phyloP scores from a whole-genome alignment of 2,113 vertebrate species.

The Zosterops japonicus region DNA sequence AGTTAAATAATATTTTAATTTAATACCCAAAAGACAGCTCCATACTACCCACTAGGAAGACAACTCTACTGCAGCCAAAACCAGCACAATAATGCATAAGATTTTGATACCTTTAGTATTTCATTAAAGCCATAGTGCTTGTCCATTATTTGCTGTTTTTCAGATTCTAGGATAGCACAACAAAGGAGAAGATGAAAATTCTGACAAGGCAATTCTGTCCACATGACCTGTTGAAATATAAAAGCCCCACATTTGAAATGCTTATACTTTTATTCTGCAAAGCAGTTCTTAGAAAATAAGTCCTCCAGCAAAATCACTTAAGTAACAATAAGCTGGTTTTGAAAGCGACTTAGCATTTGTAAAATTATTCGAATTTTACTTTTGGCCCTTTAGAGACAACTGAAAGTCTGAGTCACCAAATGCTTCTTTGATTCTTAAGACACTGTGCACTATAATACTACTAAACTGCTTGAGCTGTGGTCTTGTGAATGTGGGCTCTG shows the following conservation, averaged over 20 bases:
- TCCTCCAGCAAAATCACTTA: background rate
- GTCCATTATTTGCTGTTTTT: conserved; percentile 97
- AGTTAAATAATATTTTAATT: background rate
- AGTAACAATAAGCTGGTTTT: background rate
- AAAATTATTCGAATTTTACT: background rate
- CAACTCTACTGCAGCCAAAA: background rate
- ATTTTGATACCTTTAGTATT: conserved; percentile 88
- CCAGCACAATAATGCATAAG: background rate
- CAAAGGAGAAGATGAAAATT: conserved; percentile 97
- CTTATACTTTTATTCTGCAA: background rate
- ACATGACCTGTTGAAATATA: conserved; percentile 86
- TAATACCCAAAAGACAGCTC: background rate
- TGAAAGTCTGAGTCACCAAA: background rate
- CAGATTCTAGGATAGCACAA: conserved; percentile 93
- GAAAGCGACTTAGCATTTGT: background rate
- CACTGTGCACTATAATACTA: background rate
- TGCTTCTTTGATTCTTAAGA: background rate
- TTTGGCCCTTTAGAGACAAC: background rate
- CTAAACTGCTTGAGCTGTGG: background rate
- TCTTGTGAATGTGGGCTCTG: background rate
- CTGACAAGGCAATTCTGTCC: conserved; percentile 92
- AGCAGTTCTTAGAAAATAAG: background rate
- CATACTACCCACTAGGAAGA: background rate
- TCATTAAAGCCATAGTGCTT: conserved; percentile 95
- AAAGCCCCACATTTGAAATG: background rate